phyloP scores from a whole-genome alignment of 2,797 vertebrate genomes.

The Myoxocephalus aenaeus region DNA sequence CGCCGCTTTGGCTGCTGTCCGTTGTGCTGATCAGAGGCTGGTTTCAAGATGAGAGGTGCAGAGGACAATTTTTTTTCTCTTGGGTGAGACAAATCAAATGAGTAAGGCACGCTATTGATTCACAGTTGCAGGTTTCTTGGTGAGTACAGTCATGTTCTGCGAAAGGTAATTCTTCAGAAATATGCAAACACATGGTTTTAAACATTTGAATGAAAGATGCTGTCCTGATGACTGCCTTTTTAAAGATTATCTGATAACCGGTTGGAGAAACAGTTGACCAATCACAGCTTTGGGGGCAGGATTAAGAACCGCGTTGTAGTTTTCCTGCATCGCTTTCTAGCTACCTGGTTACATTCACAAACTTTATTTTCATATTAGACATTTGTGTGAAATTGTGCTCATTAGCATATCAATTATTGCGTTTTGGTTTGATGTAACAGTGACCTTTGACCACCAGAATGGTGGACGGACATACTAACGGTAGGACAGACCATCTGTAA shows the following conservation, averaged over 20 bases:
- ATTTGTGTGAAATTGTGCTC: background rate
- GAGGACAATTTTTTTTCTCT: too few relatives aligned
- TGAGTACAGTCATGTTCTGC: background rate
- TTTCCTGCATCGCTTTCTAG: background rate
- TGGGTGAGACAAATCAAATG: too few relatives aligned
- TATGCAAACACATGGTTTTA: background rate
- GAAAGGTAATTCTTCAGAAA: background rate
- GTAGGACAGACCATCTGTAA: too few relatives aligned
- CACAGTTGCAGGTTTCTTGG: background rate
- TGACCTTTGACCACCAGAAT: background rate
- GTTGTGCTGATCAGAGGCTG: background rate
- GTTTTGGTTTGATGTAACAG: background rate
- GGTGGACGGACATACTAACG: too few relatives aligned
- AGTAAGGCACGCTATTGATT: background rate
- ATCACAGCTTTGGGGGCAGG: background rate
- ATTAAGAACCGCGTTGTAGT: background rate
- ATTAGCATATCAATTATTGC: background rate
- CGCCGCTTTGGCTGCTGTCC: background rate
- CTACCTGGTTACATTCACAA: background rate
- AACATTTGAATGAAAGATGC: constrained; percentile 1
- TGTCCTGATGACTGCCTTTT: background rate
- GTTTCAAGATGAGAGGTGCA: too few relatives aligned
- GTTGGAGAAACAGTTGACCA: background rate
- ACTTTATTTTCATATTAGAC: background rate
- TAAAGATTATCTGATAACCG: background rate